Percentiles rank a stretch among this genome's conserved stretches.
Evolutionary conservation across 2,797 vertebrate species (phyloP).

Genomic region (Nothura maculosa): DNA sequence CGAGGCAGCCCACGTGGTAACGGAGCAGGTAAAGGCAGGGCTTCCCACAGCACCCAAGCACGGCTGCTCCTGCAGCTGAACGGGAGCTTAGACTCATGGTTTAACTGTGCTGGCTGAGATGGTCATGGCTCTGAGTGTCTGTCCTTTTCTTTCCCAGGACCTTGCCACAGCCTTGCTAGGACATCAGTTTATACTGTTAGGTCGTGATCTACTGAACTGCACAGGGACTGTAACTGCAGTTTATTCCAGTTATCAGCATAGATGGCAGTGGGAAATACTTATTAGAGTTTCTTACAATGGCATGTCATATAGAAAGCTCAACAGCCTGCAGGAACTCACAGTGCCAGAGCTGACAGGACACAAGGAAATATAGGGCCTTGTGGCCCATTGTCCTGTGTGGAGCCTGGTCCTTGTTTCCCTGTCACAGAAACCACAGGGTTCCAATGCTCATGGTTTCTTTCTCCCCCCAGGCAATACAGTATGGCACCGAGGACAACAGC

Average conservation of each 20-base stretch:
- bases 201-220: background rate
- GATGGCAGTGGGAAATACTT: background rate
- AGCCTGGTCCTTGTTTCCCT: background rate
- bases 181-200: background rate
- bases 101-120: background rate
- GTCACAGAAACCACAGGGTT: background rate
- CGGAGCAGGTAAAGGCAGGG: slow-evolving; percentile 89
- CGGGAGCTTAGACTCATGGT: background rate
- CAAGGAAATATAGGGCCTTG: background rate
- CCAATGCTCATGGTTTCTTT: background rate
- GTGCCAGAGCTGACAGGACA: background rate
- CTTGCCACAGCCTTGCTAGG: background rate
- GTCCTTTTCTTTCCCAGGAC: background rate
- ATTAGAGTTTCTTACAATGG: background rate
- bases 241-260: background rate
- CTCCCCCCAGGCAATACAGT: slow-evolving; percentile 89
- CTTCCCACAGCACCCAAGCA: background rate
- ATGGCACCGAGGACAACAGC: slow-evolving; percentile 96
- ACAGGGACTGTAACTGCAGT: background rate
- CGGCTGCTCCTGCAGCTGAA: background rate
- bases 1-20: slow-evolving; percentile 93
- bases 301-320: background rate
- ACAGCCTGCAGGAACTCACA: background rate
- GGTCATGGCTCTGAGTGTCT: too few relatives aligned
- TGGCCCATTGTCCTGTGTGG: background rate